Conservation (phyloP, 2,888 invertebrate species). For the Agrilus cyanescens region DNA sequence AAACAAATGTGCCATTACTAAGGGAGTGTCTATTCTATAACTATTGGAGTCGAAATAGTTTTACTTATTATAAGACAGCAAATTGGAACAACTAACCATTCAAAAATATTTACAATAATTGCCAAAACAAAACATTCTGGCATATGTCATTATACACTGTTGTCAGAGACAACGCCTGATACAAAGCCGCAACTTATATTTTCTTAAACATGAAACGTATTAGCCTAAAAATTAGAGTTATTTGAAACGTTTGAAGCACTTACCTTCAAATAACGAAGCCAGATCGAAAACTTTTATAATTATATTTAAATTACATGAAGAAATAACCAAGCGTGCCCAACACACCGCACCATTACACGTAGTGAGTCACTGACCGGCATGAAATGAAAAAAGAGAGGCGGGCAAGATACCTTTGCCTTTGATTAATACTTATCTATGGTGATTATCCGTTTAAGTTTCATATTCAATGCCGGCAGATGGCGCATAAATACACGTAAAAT, state of each 20-base stretch:
- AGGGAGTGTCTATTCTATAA: no score
- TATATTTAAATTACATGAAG: slow-evolving; percentile 17
- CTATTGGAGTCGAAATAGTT: no score
- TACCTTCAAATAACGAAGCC: slow-evolving; percentile 18
- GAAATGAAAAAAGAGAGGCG: slow-evolving; percentile 21
- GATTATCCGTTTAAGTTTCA: neutral
- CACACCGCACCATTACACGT: slow-evolving; percentile 32
- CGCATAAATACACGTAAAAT: neutral
- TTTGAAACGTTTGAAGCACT: slow-evolving; percentile 7
- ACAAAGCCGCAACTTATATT: slow-evolving; percentile 1
- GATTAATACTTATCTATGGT: neutral
- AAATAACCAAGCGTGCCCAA: slow-evolving; percentile 19
- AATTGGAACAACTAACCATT: slow-evolving; percentile 9
- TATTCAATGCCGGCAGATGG: slow-evolving; percentile 5
- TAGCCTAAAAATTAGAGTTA: neutral
- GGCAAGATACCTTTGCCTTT: slow-evolving; percentile 12
- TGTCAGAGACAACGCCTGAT: slow-evolving; percentile 29
- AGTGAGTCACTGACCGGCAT: slow-evolving; percentile 38
- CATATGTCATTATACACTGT: slow-evolving; percentile 20
- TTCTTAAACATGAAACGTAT: neutral
- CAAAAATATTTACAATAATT: slow-evolving; percentile 15
- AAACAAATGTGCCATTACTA: no score
- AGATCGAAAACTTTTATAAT: slow-evolving; percentile 13
- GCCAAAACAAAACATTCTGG: slow-evolving; percentile 21
- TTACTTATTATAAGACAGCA: no score